Conservation (phyloP, 2,888 invertebrate genomes). For the Pristionchus arcanus region DNA sequence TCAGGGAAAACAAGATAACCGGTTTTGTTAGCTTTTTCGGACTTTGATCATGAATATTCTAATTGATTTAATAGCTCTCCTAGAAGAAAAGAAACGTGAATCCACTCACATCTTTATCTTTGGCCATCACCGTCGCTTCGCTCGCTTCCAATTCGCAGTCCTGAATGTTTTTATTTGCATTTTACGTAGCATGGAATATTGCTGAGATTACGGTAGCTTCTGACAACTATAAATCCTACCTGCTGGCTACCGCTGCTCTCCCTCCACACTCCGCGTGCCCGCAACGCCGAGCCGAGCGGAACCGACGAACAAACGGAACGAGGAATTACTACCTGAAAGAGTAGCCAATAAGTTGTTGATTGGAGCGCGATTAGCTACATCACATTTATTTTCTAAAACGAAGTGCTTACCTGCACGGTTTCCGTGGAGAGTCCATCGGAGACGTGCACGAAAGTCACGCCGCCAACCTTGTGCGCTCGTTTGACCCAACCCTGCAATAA, state of each 20-base stretch:
- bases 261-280: constrained; percentile 59
- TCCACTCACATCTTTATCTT: constrained; percentile 57
- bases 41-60: no score
- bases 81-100: neutral
- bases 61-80: no score
- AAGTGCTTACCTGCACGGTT: constrained; percentile 63
- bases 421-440: constrained; percentile 65
- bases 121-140: constrained; percentile 57
- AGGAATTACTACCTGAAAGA: constrained; percentile 40
- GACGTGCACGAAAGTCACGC: constrained; percentile 68
- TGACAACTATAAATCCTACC: no score
- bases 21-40: no score
- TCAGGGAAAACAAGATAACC: no score
- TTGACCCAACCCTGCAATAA: constrained; percentile 73
- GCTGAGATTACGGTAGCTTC: no score
- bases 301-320: constrained; percentile 52
- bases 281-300: constrained; percentile 62
- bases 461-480: constrained; percentile 63
- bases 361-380: no score
- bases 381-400: constrained; percentile 43
- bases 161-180: constrained; percentile 58
- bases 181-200: no score
- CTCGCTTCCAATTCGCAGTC: constrained; percentile 63
- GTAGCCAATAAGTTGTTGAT: neutral
- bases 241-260: constrained; percentile 56